Evolutionary conservation across 2,888 invertebrate genomes (phyloP), one percentile per base, ranked within the genome.

Genomic region (Caenorhabditis auriculariae): DNA sequence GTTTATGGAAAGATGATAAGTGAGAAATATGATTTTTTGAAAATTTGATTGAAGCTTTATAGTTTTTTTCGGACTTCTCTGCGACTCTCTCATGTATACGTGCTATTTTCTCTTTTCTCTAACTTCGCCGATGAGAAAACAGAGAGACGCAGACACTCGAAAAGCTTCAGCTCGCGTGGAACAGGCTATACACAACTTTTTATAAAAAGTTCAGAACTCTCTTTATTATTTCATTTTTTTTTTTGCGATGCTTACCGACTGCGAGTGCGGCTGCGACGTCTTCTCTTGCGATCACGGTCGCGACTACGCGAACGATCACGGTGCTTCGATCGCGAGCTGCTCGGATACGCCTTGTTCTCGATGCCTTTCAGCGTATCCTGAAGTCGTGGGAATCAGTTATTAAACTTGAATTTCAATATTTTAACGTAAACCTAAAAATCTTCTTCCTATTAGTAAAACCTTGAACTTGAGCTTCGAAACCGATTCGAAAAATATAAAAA

Each of bases 361-460:
- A 98, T 93, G 46, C 95, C 95, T 83, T 93, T 90, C 38, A 98
- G 85, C 1, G 96, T 96, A 82, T 98, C 96, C 84, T 94, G 92
- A 29, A 69, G 54, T 9, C 4, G 21, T 21, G 28, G 15, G 12
- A n/a, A 58, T 19, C 12, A 56, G 38, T 49, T 41, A 57, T 21
- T 42, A 19, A n/a, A n/a, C n/a, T n/a, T n/a, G n/a, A n/a, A n/a
- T n/a, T n/a, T n/a, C n/a, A n/a, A n/a, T n/a, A n/a, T n/a, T n/a
- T n/a, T n/a, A n/a, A n/a, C n/a, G n/a, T n/a, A n/a, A n/a, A n/a
- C n/a, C n/a, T n/a, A n/a, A n/a, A n/a, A n/a, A n/a, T n/a, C n/a
- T n/a, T n/a, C n/a, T n/a, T n/a, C n/a, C n/a, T n/a, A n/a, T n/a
- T n/a, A n/a, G n/a, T n/a, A n/a, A n/a, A n/a, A n/a, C n/a, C n/a